A percentile compares a stretch with the other conserved stretches of the same genome.
Conservation (phyloP, 1,140 invertebrate genomes). For the Cephus cinctus region DNA sequence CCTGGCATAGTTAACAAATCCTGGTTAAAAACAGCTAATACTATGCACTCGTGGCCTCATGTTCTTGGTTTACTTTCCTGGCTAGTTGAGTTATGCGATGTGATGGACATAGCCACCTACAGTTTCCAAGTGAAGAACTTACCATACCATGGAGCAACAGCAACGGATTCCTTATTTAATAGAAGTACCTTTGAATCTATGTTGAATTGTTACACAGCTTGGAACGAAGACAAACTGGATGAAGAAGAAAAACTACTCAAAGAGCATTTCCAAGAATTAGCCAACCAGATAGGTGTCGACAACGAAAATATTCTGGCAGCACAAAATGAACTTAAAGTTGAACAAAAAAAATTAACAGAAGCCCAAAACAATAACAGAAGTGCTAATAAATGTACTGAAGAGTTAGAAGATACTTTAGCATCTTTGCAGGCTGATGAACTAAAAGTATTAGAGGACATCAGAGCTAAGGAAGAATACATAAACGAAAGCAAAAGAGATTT, state of each 20-base stretch:
- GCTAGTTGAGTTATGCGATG: conserved; percentile 53
- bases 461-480: conserved; percentile 20
- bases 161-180: conserved; percentile 19
- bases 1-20: conserved; percentile 59
- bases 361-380: conserved; percentile 15
- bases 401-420: conserved; percentile 17
- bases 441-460: conserved; percentile 18
- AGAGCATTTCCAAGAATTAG: conserved; percentile 28
- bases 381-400: conserved; percentile 20
- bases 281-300: conserved; percentile 24
- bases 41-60: conserved; percentile 59
- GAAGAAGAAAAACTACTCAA: conserved; percentile 30
- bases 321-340: conserved; percentile 17
- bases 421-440: conserved; percentile 18
- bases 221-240: conserved; percentile 37
- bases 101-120: conserved; percentile 27
- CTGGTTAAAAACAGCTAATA: conserved; percentile 62
- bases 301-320: conserved; percentile 18
- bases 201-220: conserved; percentile 18
- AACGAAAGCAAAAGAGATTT: conserved; percentile 20
- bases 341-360: conserved; percentile 13
- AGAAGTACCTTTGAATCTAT: conserved; percentile 25
- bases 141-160: conserved; percentile 23
- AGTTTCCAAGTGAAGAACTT: conserved; percentile 30
- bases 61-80: conserved; percentile 59